Evolutionary conservation across 1,140 invertebrate species (phyloP), one percentile per base, ranked within the genome.

Genomic region (Hyles vespertilio): DNA sequence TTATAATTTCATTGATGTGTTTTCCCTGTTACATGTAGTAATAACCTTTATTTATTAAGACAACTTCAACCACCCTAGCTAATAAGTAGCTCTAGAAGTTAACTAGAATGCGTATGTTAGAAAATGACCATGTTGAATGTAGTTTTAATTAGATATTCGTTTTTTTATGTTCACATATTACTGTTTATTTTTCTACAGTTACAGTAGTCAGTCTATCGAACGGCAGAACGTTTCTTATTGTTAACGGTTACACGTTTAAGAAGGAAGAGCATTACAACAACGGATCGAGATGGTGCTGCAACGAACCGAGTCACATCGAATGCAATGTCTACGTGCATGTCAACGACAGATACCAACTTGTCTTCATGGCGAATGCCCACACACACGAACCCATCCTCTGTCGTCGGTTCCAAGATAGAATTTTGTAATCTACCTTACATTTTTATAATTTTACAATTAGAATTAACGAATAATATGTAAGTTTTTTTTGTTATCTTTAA

Each of bases 181-280:
- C 5, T 5, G 36, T 40, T 40, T 55, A 40, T 56, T 67, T 65
- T 63, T 53, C 33, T 83, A 72, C 56, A 83, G 82, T 85, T 70
- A 72, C 80, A 70, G 77, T 83, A 59, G 70, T 85, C 1, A 72
- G 77, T 7, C 53, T 85, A 46, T 77, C 75, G 40, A 74, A 67
- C 11, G 82, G 82, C 44, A 82, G 63, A 48, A 82, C 76, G 1
- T 67, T 82, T 40, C 76, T 86, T 9, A 77, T 84, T 49, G 76
- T 86, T 48, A 80, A 84, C 36, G 83, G 83, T 2, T 81, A 81
- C 52, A 84, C 77, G 5, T 86, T 83, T 58, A 81, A 75, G 44
- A 74, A 72, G 48, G 78, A 74, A 53, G 66, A 68, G 3, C 61
- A 64, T 22, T 68, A 74, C n/a, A 72, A 68, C 32, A 70, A 74